Evolutionary conservation across 1,140 invertebrate genomes (phyloP).

Genomic region (Neoseiulus cucumeris): DNA sequence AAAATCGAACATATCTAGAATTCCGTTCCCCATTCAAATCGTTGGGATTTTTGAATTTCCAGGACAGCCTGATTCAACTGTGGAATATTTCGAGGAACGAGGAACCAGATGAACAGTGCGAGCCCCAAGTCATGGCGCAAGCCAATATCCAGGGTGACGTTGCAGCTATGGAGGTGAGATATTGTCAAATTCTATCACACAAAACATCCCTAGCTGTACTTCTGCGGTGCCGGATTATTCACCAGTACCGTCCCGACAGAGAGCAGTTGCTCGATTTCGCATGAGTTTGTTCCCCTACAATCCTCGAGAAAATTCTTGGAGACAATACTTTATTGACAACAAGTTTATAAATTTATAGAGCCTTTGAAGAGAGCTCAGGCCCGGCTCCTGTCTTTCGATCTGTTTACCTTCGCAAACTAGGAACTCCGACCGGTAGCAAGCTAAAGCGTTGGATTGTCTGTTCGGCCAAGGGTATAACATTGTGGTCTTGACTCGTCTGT

Average conservation of each 20-base stretch:
- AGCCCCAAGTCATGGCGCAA: neutral
- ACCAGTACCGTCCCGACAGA: too few species aligned
- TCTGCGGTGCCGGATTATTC: too few species aligned
- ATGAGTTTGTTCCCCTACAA: too few species aligned
- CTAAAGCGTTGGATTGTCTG: neutral
- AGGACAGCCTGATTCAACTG: neutral
- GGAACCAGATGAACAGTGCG: slow-evolving; percentile 1
- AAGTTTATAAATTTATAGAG: too few species aligned
- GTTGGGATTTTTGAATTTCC: neutral
- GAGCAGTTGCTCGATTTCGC: too few species aligned
- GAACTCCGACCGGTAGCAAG: neutral
- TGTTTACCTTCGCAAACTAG: neutral
- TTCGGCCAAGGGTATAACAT: neutral
- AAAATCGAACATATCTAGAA: too few species aligned
- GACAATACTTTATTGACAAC: too few species aligned
- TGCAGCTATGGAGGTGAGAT: slow-evolving; percentile 4
- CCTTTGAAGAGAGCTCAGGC: too few species aligned
- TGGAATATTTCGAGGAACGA: neutral
- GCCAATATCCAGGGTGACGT: neutral
- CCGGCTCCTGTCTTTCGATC: too few species aligned
- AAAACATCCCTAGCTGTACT: too few species aligned
- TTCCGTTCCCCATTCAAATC: too few species aligned
- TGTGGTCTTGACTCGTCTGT: slow-evolving; percentile 8
- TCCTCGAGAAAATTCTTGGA: too few species aligned
- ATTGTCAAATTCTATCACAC: neutral